Percentiles rank a stretch among this genome's conserved stretches.
These are phyloP conservation scores for Ptiloglossa arizonensis DNA, from an alignment of 1,140 invertebrate species.

Conservation along the genomic window DNA sequence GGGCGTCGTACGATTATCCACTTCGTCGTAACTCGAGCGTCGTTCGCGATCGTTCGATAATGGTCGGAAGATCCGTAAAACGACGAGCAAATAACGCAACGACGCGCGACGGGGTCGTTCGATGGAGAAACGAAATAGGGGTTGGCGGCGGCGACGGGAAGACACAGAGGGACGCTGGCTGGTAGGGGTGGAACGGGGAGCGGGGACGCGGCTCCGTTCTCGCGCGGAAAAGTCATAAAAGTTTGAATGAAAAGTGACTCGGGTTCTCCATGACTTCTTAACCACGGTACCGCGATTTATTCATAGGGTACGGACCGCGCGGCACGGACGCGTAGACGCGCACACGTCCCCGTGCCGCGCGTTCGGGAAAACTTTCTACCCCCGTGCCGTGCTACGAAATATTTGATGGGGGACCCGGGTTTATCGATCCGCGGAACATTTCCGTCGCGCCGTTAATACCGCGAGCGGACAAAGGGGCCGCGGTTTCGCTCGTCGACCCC, in stretches of 20 bases:
- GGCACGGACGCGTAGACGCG: conserved; percentile 59
- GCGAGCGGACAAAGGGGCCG: conserved; percentile 8
- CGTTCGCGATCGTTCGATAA: conserved; percentile 18
- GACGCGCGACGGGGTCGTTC: conserved; percentile 1
- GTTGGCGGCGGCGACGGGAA: not conserved
- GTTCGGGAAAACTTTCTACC: conserved; percentile 51
- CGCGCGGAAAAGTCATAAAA: conserved; percentile 71
- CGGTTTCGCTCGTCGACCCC: conserved; percentile 15
- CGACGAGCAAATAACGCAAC: not conserved
- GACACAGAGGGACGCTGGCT: conserved; percentile 1
- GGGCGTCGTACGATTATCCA: not conserved
- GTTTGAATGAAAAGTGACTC: conserved; percentile 72
- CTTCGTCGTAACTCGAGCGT: not conserved
- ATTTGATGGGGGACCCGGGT: conserved; percentile 32
- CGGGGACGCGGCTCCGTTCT: conserved; percentile 29
- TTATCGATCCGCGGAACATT: conserved; percentile 54
- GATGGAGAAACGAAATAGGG: conserved; percentile 2
- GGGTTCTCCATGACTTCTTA: conserved; percentile 73
- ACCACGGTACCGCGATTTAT: conserved; percentile 65
- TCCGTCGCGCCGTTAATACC: conserved; percentile 48
- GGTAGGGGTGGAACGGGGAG: not conserved
- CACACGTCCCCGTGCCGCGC: conserved; percentile 1
- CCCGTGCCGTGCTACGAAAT: conserved; percentile 43
- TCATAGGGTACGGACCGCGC: too few species aligned
- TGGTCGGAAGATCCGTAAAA: conserved; percentile 8